Evolutionary conservation across 2,888 invertebrate genomes (phyloP).

Genomic region (Chymomyza caudatula): DNA sequence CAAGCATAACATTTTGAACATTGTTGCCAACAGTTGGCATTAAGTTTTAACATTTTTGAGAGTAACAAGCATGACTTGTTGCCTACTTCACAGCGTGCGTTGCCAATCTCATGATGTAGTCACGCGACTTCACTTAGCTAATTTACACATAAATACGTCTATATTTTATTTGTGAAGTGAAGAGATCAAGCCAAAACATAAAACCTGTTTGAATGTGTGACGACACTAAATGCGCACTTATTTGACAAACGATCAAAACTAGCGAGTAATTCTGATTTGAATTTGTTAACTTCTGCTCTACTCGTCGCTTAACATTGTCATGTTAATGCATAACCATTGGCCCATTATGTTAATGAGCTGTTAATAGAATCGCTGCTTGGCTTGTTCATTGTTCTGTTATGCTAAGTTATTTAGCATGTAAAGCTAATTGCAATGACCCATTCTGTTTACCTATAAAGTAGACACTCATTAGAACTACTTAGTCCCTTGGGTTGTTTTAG

Average conservation of each 20-base stretch:
- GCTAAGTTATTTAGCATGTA: background rate
- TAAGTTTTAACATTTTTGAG: background rate
- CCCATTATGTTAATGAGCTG: constrained; percentile 67
- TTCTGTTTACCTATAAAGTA: background rate
- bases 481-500: background rate
- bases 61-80: background rate
- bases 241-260: constrained; percentile 58
- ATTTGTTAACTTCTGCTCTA: background rate
- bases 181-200: constrained; percentile 19
- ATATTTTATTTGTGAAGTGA: constrained; percentile 39
- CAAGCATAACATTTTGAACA: background rate
- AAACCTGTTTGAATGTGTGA: constrained; percentile 60
- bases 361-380: constrained; percentile 32
- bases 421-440: background rate
- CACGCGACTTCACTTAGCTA: constrained; percentile 9
- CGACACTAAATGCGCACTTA: constrained; percentile 47
- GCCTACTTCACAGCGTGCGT: background rate
- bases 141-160: constrained; percentile 3
- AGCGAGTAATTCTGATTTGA: constrained; percentile 40
- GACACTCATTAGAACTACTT: background rate
- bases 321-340: constrained; percentile 48
- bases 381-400: background rate
- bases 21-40: background rate
- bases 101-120: constrained; percentile 25
- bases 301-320: constrained; percentile 59